Base-by-base conservation (phyloP, 2,113 vertebrate genomes). In the Phylloscopus trochiloides region DNA sequence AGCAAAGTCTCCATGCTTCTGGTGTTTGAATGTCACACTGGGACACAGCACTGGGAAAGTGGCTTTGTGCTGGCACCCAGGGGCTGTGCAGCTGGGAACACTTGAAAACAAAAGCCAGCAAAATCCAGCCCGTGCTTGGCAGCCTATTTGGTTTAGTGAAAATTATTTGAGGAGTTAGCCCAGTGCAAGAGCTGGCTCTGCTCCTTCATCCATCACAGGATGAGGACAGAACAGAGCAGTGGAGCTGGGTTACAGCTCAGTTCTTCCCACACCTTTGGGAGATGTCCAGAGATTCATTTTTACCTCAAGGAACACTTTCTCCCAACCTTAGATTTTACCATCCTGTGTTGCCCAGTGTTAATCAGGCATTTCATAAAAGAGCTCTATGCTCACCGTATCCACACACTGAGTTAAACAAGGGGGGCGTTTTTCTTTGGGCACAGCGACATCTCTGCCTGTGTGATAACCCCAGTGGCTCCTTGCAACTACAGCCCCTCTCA, bases 391-490 rank as follows among this genome's bases (percentile, higher is more conserved):
- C 10, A 12, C 50, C 1, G 0, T 5, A 12, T 38, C 40, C 71
- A 12, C 0, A 0, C n/a, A 48, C 28, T 40, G 20, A 31, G 34
- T 82, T 74, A 20, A 67, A 43, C 29, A 59, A 66, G 29, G 55
- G 61, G 12, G 42, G 71, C 12, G 13, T 29, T 59, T 82, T 78
- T 59, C 32, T 93, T n/a, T 31, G 40, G 2, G 1, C 34, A 26
- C 14, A 72, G 55, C 0, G 0, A 59, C 34, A 20, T 59, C 71
- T 67, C 71, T 76, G 50, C 63, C 67, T 0, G 0, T 14, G 32
- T 16, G 34, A 22, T 26, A 79, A 78, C 40, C n/a, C 24, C 68
- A 20, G 66, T 0, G 0, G 26, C 34, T 85, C 38, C 5, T 4
- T 17, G 14, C 28, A 51, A 5, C 25, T 13, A 16, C n/a, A 29